Evolutionary conservation across 2,888 invertebrate species (phyloP).

Genomic region (Xestia c-nigrum): DNA sequence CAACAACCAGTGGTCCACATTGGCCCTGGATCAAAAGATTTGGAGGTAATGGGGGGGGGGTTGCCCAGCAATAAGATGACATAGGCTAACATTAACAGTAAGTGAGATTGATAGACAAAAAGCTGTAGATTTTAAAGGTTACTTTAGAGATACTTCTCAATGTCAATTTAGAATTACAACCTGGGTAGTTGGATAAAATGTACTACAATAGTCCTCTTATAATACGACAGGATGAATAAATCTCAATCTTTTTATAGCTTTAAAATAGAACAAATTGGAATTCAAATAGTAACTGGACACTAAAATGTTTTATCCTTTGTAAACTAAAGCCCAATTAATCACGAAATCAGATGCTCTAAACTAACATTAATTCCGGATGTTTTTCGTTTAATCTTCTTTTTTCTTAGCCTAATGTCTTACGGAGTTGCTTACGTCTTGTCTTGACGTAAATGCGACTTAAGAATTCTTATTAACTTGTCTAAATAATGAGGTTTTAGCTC

Average conservation of each 20-base stretch:
- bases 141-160: neutral
- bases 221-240: constrained; percentile 26
- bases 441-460: constrained; percentile 87
- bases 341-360: constrained; percentile 55
- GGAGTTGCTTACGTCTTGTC: constrained; percentile 76
- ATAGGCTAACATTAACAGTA: too few relatives aligned
- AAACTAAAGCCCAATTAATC: constrained; percentile 46
- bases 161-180: neutral
- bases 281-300: constrained; percentile 36
- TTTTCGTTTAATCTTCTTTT: constrained; percentile 76
- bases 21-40: too few relatives aligned
- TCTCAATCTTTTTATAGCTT: constrained; percentile 33
- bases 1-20: too few relatives aligned
- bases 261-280: constrained; percentile 27
- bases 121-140: neutral
- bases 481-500: constrained; percentile 80
- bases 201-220: neutral
- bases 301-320: constrained; percentile 41
- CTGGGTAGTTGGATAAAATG: neutral
- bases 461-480: constrained; percentile 86
- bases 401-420: constrained; percentile 80
- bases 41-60: too few relatives aligned
- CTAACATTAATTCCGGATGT: constrained; percentile 71
- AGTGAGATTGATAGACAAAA: neutral
- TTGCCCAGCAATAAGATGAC: too few relatives aligned